Evolutionary conservation across 2,113 vertebrate species (phyloP).

Genomic region (Calidris pugnax): DNA sequence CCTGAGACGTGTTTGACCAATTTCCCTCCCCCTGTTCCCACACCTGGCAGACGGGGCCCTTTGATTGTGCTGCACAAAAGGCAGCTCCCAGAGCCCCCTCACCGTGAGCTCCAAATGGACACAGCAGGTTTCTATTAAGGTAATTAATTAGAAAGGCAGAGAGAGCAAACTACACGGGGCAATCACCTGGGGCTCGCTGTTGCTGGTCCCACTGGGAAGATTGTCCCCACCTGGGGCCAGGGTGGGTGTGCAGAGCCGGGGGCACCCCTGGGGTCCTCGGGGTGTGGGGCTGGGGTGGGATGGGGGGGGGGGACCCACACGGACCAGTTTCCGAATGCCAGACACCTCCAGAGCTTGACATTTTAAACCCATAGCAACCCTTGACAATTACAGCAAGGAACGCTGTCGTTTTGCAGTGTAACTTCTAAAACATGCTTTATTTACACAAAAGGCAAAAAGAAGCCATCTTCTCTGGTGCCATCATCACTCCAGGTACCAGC

Average conservation of each 20-base stretch:
- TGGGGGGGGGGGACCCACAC: neutral
- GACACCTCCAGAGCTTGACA: too few species aligned
- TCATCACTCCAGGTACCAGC: too few species aligned
- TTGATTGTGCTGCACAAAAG: neutral
- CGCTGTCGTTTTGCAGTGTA: too few species aligned
- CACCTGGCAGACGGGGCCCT: too few species aligned
- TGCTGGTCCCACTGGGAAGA: neutral
- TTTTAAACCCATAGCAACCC: too few species aligned
- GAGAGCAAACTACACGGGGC: rapidly evolving
- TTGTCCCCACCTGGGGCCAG: neutral
- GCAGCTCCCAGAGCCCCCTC: neutral
- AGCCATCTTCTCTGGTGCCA: too few species aligned
- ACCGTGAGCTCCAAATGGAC: neutral
- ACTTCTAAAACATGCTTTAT: too few species aligned
- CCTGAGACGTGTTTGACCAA: rapidly evolving
- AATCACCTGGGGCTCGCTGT: neutral
- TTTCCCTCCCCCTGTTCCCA: rapidly evolving
- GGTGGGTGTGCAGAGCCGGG: neutral
- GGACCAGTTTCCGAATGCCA: too few species aligned
- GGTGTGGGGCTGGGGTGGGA: neutral
- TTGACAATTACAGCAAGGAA: too few species aligned
- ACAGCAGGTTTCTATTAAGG: neutral
- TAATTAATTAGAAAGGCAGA: neutral
- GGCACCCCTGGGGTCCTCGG: neutral
- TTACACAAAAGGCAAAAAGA: too few species aligned